phyloP scores from a whole-genome alignment of 2,113 vertebrate species.

The Poecilia latipinna region DNA sequence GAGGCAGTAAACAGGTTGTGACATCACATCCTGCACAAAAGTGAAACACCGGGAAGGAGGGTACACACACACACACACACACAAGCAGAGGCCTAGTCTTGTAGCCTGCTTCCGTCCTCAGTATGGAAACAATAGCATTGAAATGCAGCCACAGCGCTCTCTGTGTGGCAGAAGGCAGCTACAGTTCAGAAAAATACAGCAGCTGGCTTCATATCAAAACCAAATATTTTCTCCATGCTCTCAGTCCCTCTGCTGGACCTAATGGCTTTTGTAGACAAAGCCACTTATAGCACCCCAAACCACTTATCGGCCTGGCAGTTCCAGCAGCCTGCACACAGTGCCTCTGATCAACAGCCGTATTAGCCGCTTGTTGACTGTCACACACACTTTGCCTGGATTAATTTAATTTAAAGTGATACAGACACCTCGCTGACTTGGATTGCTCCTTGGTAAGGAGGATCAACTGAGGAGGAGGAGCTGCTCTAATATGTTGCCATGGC shows the following conservation, averaged over 20 bases:
- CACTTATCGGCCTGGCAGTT: slow-evolving; percentile 37
- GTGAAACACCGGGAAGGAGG: slow-evolving; percentile 48
- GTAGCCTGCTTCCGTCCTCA: slow-evolving; percentile 41
- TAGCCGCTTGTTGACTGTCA: slow-evolving; percentile 30
- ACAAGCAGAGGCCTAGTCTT: slow-evolving; percentile 6
- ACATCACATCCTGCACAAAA: slow-evolving; percentile 68
- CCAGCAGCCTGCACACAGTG: slow-evolving; percentile 18
- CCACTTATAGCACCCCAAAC: slow-evolving; percentile 42
- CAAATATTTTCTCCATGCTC: slow-evolving; percentile 11
- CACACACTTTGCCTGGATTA: slow-evolving; percentile 32
- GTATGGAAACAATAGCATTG: slow-evolving; percentile 57
- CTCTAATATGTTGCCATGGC: slow-evolving; percentile 52
- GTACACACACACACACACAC: slow-evolving; percentile 14
- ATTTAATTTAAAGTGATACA: slow-evolving; percentile 40
- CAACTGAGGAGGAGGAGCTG: slow-evolving; percentile 2
- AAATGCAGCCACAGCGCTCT: slow-evolving; percentile 16
- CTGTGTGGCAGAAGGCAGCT: slow-evolving; percentile 10
- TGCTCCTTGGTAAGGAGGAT: slow-evolving; percentile 61
- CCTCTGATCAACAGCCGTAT: slow-evolving; percentile 55
- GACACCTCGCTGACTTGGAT: slow-evolving; percentile 45
- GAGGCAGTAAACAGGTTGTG: slow-evolving; percentile 75
- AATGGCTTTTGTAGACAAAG: slow-evolving; percentile 38
- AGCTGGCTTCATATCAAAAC: slow-evolving; percentile 20
- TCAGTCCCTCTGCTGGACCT: slow-evolving; percentile 10
- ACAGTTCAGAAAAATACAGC: slow-evolving; percentile 21